Evolutionary conservation across 2,888 invertebrate genomes (phyloP).

Genomic region (Callyntrura sp.): DNA sequence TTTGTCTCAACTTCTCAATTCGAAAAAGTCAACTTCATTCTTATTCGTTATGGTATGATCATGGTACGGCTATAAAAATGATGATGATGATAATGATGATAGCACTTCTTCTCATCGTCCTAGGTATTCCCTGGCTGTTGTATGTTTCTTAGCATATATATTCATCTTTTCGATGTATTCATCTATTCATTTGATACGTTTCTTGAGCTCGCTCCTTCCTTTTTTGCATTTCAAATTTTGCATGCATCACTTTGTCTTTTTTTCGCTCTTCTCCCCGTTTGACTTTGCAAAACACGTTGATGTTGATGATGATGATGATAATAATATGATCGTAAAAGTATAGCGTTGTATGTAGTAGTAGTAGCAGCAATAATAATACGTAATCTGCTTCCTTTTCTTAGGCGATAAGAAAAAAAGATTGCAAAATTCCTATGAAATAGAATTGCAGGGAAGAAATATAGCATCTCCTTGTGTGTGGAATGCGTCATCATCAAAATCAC

Average conservation of each 20-base stretch:
- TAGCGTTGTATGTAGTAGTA: conserved; percentile 18
- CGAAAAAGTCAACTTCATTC: not conserved
- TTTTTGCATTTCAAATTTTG: conserved; percentile 23
- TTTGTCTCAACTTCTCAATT: not conserved
- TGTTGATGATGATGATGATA: not conserved
- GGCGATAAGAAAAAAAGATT: not conserved
- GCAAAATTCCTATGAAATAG: not conserved
- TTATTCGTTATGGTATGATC: conserved; percentile 15
- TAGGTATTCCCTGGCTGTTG: not conserved
- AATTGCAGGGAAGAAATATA: not conserved
- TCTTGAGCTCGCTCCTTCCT: not conserved
- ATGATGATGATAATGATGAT: not conserved
- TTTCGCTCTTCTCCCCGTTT: not conserved
- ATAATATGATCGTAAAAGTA: conserved; percentile 4
- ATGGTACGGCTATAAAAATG: not conserved
- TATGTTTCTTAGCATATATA: too few relatives aligned
- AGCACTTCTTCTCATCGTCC: not conserved
- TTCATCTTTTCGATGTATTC: not conserved
- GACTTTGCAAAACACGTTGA: not conserved
- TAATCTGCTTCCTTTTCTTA: not conserved
- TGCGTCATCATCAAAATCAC: conserved; percentile 2
- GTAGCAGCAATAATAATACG: not conserved
- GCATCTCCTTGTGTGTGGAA: too few relatives aligned
- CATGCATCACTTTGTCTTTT: conserved; percentile 11
- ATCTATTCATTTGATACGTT: not conserved